A percentile compares a stretch with the other conserved stretches of the same genome.
Conservation (phyloP, 2,888 invertebrate genomes). For the Tromatobia lineatoria region DNA sequence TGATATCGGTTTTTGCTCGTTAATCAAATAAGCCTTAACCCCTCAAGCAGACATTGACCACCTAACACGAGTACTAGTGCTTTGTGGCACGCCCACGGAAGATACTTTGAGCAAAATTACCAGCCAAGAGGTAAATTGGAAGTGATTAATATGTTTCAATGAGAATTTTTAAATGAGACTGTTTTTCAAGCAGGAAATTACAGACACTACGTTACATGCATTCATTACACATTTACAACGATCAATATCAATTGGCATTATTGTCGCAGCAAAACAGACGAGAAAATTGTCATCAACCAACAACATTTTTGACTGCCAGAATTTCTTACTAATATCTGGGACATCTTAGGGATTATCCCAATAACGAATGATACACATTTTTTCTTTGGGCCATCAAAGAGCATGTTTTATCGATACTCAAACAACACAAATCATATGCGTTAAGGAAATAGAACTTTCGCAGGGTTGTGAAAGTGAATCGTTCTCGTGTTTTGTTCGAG, state of each 20-base stretch:
- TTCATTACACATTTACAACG: constrained; percentile 8
- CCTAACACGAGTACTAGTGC: constrained; percentile 94
- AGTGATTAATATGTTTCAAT: constrained; percentile 33
- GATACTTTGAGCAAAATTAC: constrained; percentile 94
- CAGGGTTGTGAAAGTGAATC: no score
- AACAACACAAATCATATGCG: background rate
- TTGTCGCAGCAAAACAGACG: background rate
- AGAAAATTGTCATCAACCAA: constrained; percentile 16
- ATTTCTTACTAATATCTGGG: constrained; percentile 1
- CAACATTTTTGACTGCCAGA: constrained; percentile 17
- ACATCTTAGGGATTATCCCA: constrained; percentile 19
- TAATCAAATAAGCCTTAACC: constrained; percentile 81
- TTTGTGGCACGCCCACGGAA: constrained; percentile 94
- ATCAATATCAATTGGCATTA: background rate
- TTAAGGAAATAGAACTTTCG: background rate
- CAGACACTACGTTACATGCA: constrained; percentile 1
- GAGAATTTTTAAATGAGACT: background rate
- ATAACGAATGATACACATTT: constrained; percentile 1
- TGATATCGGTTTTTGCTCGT: constrained; percentile 58
- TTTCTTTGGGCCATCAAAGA: background rate
- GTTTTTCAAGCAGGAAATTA: background rate
- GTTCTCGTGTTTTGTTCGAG: no score
- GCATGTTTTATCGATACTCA: constrained; percentile 2
- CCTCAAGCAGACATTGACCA: constrained; percentile 93
- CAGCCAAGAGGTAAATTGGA: constrained; percentile 93